phyloP scores from a whole-genome alignment of 2,113 vertebrate species.

The Oncorhynchus clarkii region DNA sequence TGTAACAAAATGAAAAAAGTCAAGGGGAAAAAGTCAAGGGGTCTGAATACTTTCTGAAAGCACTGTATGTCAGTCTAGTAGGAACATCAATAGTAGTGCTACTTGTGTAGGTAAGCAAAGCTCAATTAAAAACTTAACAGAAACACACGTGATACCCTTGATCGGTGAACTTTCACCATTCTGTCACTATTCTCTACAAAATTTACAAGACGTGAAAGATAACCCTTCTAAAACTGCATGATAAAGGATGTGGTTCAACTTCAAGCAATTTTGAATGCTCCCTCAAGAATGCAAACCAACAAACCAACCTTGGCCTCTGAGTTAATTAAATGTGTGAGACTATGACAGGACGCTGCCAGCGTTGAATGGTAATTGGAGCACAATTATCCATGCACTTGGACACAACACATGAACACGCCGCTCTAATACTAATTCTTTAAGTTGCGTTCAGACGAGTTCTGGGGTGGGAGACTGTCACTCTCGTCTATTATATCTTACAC shows the following conservation, averaged over 20 bases:
- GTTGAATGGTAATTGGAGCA: constrained; percentile 57
- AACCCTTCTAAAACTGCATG: not conserved
- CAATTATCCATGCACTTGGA: constrained; percentile 49
- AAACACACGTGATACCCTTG: no score
- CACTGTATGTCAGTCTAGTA: no score
- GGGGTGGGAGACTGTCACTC: constrained; percentile 16
- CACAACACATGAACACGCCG: constrained; percentile 51
- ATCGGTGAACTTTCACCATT: no score
- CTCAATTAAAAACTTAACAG: no score
- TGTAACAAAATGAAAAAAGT: no score
- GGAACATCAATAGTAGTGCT: no score
- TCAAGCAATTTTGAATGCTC: not conserved
- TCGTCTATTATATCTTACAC: not conserved
- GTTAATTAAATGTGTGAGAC: constrained; percentile 68
- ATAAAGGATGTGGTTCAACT: not conserved
- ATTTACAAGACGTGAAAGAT: not conserved
- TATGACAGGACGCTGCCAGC: constrained; percentile 46
- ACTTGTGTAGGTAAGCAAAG: no score
- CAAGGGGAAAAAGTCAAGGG: no score
- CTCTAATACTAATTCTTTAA: constrained; percentile 40
- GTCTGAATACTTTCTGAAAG: no score
- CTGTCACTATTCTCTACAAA: not conserved
- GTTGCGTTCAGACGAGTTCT: constrained; percentile 43
- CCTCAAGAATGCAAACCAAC: not conserved
- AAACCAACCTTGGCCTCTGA: constrained; percentile 5